Evolutionary conservation across 1,140 invertebrate genomes (phyloP), one percentile per base, ranked within the genome.

Genomic region (Hypothenemus hampei): DNA sequence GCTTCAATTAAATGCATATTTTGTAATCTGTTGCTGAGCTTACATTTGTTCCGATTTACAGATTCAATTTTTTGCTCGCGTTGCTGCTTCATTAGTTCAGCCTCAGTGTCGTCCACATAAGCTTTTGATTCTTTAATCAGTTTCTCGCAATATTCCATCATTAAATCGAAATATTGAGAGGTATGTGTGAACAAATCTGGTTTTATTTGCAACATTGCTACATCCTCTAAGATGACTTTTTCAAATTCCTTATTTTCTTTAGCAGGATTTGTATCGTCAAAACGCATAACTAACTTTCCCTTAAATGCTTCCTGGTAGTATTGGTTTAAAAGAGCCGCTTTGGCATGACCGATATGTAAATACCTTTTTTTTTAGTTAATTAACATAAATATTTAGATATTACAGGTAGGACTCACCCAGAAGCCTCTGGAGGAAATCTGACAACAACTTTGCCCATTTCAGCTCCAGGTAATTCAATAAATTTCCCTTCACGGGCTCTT

Each of bases 221-320:
- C 77, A 76, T 99, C 97, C 73, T 97, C 89, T 16, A 98, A 73
- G 63, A 99, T 99, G 0, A 98, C 93, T 77, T 96, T 83, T 72
- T 99, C 97, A 78, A 97, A 99, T 63, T 98, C 89, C n/a, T 87
- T 87, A 69, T 96, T 93, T 70, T 99, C 97, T 71, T 99, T 99
- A 3, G 93, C 96, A 24, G 97, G 97, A 77, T 99, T 99, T 5
- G 97, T 99, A 69, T 99, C 97, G 78, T 99, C 97, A 76, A 99
- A 99, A 63, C 97, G 80, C 93, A 99, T 95, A 44, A 99, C 92
- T 0, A 99, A 78, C 69, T 90, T 89, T 0, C 97, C 97, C 68
- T 98, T 78, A 72, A 97, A 99, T 11, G 81, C 76, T 66, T 92
- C 80, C 57, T 97, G 91, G 69, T 99, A 99, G 74, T 98, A 91